A percentile compares a stretch with the other conserved stretches of the same genome.
Evolutionary conservation across 1,140 invertebrate species (phyloP).

Genomic region (Trichogramma pretiosum): DNA sequence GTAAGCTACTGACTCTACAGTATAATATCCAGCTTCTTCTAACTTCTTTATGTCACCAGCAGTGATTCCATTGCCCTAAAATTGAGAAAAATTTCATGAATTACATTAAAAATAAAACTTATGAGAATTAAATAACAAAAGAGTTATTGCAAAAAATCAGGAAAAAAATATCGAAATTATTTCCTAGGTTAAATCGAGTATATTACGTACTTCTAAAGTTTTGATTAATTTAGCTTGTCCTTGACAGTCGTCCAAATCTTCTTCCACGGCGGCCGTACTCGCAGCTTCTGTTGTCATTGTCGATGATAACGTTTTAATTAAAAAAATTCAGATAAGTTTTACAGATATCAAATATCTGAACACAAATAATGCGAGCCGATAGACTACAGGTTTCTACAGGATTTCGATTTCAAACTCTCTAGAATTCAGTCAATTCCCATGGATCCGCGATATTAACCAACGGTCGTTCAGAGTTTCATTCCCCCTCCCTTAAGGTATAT

Average conservation of each 20-base stretch:
- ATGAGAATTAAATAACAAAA: background rate
- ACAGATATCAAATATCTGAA: too few relatives aligned
- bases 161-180: too few relatives aligned
- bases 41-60: conserved; percentile 88
- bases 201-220: conserved; percentile 29
- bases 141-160: background rate
- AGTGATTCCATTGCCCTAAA: conserved; percentile 77
- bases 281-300: conserved; percentile 26
- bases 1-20: conserved; percentile 92
- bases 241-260: conserved; percentile 30
- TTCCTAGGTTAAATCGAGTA: background rate
- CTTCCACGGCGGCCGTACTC: conserved; percentile 23
- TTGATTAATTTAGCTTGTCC: conserved; percentile 34
- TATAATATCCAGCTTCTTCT: conserved; percentile 85
- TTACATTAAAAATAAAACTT: conserved; percentile 5
- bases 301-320: background rate
- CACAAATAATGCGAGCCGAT: too few relatives aligned
- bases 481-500: too few relatives aligned
- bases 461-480: too few relatives aligned
- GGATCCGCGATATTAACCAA: too few relatives aligned
- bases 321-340: background rate
- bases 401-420: too few relatives aligned
- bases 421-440: too few relatives aligned
- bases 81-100: conserved; percentile 16
- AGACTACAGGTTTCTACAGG: too few relatives aligned